These are phyloP conservation scores for Rhadina sibilatrix DNA, from an alignment of 2,113 vertebrate genomes.

Conservation along the genomic window DNA sequence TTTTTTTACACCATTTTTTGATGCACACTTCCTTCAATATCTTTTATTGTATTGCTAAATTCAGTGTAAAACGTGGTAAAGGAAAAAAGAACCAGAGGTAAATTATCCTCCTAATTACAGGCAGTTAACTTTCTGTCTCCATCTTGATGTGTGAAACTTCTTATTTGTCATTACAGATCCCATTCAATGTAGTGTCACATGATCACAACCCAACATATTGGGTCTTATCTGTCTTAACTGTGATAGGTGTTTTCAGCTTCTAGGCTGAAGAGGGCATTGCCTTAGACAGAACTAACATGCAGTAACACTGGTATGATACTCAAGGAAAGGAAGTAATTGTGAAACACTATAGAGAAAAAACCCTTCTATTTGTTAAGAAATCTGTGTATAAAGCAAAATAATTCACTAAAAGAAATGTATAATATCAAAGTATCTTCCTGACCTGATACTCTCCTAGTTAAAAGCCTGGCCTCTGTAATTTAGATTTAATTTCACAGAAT, in stretches of 20 bases:
- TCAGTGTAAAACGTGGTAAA: background rate
- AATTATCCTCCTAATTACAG: background rate
- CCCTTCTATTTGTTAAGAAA: background rate
- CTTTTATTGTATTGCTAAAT: background rate
- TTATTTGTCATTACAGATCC: background rate
- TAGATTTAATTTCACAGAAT: background rate
- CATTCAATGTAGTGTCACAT: background rate
- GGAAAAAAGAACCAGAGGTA: background rate
- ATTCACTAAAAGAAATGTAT: background rate
- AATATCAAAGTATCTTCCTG: background rate
- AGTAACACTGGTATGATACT: background rate
- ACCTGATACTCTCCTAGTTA: background rate
- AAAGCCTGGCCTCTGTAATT: background rate
- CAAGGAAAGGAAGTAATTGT: background rate
- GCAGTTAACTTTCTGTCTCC: background rate
- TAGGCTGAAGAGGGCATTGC: background rate
- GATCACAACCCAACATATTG: background rate
- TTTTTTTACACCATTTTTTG: background rate
- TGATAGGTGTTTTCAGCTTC: background rate
- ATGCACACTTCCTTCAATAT: background rate
- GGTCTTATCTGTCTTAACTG: background rate
- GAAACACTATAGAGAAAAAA: background rate
- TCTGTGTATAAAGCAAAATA: background rate
- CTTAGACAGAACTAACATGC: background rate
- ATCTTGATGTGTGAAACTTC: background rate